Base-by-base conservation (phyloP, 2,797 vertebrate genomes). In the Enoplosus armatus region DNA sequence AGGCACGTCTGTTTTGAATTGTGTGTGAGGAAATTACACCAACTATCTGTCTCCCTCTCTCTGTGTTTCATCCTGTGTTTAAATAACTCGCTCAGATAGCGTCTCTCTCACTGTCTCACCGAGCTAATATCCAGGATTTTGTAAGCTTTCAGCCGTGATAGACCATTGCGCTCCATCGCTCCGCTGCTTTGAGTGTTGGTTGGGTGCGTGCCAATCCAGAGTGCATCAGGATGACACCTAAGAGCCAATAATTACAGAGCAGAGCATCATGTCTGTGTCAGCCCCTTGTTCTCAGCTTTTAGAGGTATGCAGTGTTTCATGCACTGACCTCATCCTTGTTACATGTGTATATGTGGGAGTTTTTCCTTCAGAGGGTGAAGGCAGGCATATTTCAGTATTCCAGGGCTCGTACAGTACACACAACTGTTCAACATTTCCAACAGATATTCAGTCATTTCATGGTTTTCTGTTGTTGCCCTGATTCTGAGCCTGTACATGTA, bases 181-280 rank as follows among this genome's bases (percentile, higher is more conserved):
- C 73, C 6, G 24, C 78, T 71, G 84, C 45, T 78, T 39, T 69
- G 79, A 76, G 83, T 77, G 75, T 71, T 69, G 67, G 72, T 66
- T 73, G 73, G 83, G 55, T 77, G 74, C n/a, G 43, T 90, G 89
- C 82, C 82, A 77, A 73, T 74, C 79, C 66, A 63, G 74, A 79
- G 74, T 84, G 79, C 84, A 74, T 68, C 70, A 75, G 70, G 73
- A 82, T 87, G 91, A 90, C 85, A 87, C 87, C 83, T 82, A 67
- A 91, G 85, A 92, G 87, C 89, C 88, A 84, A 85, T 92, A 91
- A 94, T 93, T 91, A 93, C 85, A 91, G 86, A 85, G 87, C 72
- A 53, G 69, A 63, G 79, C 82, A 50, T 77, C 69, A 71, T 61
- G 80, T 66, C 69, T 89, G 75, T 85, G 80, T 85, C 87, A 63